Percentiles rank a stretch among this genome's conserved stretches.
Conservation (phyloP, 2,113 vertebrate genomes). For the Coracopsis vasa region DNA sequence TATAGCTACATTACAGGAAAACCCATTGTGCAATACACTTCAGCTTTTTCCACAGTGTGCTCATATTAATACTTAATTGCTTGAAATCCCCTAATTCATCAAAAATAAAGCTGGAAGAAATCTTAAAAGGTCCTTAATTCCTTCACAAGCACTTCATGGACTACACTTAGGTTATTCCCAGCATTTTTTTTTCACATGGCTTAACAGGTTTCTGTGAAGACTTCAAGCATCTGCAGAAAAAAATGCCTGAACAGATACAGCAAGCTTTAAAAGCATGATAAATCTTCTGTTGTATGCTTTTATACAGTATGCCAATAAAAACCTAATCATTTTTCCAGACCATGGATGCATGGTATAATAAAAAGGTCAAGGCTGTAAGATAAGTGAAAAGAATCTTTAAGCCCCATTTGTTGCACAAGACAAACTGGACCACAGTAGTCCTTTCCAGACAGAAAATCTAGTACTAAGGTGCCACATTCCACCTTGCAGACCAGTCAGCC, state of each 20-base stretch:
- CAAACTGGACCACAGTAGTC: background rate
- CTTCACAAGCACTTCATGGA: background rate
- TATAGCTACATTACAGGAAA: background rate
- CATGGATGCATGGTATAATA: background rate
- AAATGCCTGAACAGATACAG: background rate
- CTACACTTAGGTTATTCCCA: background rate
- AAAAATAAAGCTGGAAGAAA: background rate
- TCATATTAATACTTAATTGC: background rate
- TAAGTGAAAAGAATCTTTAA: background rate
- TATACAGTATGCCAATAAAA: background rate
- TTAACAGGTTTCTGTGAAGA: background rate
- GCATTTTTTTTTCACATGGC: background rate
- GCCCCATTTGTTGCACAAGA: background rate
- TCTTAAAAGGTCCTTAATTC: background rate
- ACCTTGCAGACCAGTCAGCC: background rate
- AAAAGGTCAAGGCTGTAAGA: background rate
- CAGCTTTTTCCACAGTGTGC: background rate
- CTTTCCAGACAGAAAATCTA: background rate
- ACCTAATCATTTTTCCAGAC: background rate
- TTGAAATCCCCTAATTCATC: background rate
- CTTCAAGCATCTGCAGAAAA: background rate
- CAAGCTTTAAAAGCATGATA: background rate
- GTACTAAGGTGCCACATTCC: background rate
- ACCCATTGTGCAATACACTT: rapidly evolving
- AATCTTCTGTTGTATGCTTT: background rate